Evolutionary conservation across 2,113 vertebrate genomes (phyloP).

Genomic region (Cyanoliseus patagonus): DNA sequence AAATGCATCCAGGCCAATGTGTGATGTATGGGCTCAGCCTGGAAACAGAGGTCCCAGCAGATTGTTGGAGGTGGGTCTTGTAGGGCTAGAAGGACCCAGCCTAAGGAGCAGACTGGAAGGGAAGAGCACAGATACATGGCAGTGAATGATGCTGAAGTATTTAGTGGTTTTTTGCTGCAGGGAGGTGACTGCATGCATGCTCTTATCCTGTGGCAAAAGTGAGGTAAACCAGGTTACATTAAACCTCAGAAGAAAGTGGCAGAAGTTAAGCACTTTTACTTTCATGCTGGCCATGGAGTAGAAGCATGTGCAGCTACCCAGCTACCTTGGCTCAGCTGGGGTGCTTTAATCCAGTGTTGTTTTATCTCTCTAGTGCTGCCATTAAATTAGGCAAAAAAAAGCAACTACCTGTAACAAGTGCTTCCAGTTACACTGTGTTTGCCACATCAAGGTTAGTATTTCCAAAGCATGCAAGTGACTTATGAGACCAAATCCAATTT

Average conservation of each 20-base stretch:
- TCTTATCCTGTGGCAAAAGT: not conserved
- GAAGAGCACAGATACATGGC: not conserved
- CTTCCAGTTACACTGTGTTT: not conserved
- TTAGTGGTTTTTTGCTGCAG: not conserved
- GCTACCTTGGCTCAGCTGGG: not conserved
- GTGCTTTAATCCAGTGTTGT: not conserved
- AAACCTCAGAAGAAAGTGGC: not conserved
- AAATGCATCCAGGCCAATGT: not conserved
- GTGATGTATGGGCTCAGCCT: not conserved
- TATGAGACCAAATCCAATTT: constrained; percentile 4
- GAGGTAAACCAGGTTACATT: not conserved
- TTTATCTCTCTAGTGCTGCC: not conserved
- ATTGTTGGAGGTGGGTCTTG: not conserved
- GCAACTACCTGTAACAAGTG: not conserved
- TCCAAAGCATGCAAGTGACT: not conserved
- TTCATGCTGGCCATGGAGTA: not conserved
- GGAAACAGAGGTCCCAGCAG: not conserved
- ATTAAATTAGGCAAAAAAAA: not conserved
- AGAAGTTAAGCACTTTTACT: not conserved
- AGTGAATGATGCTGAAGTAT: not conserved
- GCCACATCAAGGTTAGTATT: not conserved
- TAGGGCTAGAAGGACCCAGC: not conserved
- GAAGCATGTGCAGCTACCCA: not conserved
- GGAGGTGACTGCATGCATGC: accelerated
- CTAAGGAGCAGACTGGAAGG: not conserved